Evolutionary conservation across 2,113 vertebrate species (phyloP).

Genomic region (Apus apus): DNA sequence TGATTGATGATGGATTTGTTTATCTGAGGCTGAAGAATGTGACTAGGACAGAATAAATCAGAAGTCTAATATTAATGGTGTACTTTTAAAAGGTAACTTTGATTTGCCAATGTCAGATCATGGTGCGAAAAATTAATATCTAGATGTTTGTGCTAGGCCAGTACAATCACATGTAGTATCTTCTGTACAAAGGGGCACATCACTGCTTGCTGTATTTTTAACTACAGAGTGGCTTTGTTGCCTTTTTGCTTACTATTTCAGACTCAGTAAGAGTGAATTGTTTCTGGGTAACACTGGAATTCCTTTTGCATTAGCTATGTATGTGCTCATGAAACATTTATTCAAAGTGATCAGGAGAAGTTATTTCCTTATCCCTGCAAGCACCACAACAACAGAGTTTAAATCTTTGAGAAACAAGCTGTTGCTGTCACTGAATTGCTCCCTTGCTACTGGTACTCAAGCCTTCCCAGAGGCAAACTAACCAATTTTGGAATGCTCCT

Average conservation of each 20-base stretch:
- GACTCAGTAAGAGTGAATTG: neutral
- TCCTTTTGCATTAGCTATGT: constrained; percentile 33
- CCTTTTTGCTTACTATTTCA: neutral
- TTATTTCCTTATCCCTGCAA: constrained; percentile 1
- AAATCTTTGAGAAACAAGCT: constrained; percentile 36
- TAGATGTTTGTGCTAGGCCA: neutral
- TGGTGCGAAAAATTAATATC: neutral
- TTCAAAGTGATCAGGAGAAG: constrained; percentile 24
- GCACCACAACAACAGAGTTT: neutral
- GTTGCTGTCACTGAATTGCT: neutral
- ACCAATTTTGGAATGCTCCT: neutral
- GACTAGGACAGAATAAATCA: neutral
- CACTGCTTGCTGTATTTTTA: neutral
- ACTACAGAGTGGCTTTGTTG: neutral
- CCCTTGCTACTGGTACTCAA: neutral
- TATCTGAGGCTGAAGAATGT: neutral
- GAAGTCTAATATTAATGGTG: neutral
- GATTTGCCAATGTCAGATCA: neutral
- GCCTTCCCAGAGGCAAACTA: constrained; percentile 18
- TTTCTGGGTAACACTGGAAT: constrained; percentile 30
- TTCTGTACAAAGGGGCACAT: neutral
- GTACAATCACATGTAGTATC: neutral
- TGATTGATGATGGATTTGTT: neutral
- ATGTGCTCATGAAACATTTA: constrained; percentile 26
- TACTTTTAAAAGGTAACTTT: neutral